Evolutionary conservation across 1,140 invertebrate genomes (phyloP).

Genomic region (Anastatus disparis): DNA sequence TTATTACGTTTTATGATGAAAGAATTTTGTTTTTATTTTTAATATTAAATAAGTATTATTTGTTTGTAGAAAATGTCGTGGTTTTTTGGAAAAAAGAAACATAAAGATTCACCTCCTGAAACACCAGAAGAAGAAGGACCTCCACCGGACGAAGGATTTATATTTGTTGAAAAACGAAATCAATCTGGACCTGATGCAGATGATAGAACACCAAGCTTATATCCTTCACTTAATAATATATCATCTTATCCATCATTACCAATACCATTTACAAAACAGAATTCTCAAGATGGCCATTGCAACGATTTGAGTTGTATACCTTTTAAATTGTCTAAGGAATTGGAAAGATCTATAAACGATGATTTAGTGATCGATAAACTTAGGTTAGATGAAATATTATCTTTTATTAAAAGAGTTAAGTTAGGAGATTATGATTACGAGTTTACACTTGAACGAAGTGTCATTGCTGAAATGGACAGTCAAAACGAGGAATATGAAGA

Average conservation of each 20-base stretch:
- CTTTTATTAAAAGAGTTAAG: constrained; percentile 56
- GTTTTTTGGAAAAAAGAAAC: constrained; percentile 65
- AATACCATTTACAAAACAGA: constrained; percentile 42
- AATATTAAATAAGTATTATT: background rate
- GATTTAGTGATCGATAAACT: constrained; percentile 57
- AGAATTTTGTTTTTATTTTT: too few species aligned
- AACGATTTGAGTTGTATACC: constrained; percentile 58
- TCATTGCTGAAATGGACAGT: constrained; percentile 61
- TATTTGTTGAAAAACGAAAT: constrained; percentile 53
- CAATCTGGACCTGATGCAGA: constrained; percentile 29
- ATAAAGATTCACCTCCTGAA: constrained; percentile 54
- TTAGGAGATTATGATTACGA: constrained; percentile 53
- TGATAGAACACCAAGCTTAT: constrained; percentile 41
- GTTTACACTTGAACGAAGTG: constrained; percentile 58
- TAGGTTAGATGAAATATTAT: constrained; percentile 57
- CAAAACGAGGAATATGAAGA: constrained; percentile 35
- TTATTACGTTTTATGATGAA: too few species aligned
- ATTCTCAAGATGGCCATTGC: constrained; percentile 46
- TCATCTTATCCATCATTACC: constrained; percentile 26
- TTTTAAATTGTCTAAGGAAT: constrained; percentile 56
- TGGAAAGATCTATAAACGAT: constrained; percentile 50
- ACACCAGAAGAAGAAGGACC: constrained; percentile 48
- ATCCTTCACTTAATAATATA: constrained; percentile 50
- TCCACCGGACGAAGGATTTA: constrained; percentile 50
- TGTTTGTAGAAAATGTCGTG: constrained; percentile 60